phyloP scores from a whole-genome alignment of 2,888 invertebrate genomes.

The Apodemia duryi region DNA sequence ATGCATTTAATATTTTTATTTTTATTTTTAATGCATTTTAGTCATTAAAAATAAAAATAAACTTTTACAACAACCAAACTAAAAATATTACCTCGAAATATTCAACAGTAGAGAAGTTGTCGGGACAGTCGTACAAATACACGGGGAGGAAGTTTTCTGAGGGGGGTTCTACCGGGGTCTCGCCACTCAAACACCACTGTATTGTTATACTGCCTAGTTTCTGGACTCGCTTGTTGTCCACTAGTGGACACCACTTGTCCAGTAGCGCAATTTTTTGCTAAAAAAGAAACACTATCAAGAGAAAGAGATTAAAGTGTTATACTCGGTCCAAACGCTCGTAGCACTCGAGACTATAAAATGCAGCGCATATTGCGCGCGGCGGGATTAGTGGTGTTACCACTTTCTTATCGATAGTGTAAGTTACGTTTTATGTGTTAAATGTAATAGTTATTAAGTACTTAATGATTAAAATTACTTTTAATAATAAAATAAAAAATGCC shows the following conservation, averaged over 20 bases:
- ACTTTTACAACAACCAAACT: not conserved
- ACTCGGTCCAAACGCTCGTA: too few species aligned
- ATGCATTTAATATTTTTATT: too few species aligned
- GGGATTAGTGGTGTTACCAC: too few species aligned
- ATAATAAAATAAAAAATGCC: too few species aligned
- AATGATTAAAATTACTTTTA: too few species aligned
- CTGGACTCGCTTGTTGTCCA: constrained; percentile 62
- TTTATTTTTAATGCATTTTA: too few species aligned
- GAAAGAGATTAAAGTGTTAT: not conserved
- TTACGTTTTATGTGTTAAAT: too few species aligned
- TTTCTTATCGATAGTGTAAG: too few species aligned
- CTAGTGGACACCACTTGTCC: constrained; percentile 75
- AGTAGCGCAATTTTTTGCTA: constrained; percentile 86
- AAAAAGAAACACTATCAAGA: constrained; percentile 8
- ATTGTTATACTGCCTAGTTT: constrained; percentile 80
- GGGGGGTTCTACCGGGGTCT: constrained; percentile 76
- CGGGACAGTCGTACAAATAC: constrained; percentile 88
- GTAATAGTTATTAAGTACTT: too few species aligned
- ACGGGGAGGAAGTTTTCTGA: constrained; percentile 83
- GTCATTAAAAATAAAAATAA: too few species aligned
- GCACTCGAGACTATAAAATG: too few species aligned
- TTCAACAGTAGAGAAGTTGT: constrained; percentile 89
- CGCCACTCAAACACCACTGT: constrained; percentile 85
- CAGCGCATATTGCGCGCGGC: too few species aligned
- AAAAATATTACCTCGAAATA: constrained; percentile 84